Base-by-base conservation (phyloP, 2,888 invertebrate species). In the Hylaea fasciaria region DNA sequence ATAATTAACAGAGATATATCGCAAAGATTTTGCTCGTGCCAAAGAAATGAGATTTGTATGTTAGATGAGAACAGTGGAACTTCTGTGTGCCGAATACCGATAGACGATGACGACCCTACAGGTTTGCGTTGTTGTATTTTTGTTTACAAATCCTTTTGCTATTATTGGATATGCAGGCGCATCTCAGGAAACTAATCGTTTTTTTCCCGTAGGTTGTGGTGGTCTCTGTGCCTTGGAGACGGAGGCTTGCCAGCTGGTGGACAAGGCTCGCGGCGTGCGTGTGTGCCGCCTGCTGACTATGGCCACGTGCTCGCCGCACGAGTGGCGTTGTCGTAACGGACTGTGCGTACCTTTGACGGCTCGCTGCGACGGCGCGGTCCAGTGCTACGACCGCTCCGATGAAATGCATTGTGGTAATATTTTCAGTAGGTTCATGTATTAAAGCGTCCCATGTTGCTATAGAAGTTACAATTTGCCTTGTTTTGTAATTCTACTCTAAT, bases 361-460 rank as follows among this genome's bases (percentile, higher is more conserved):
- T 59, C 93, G 94, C 35, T 96, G 96, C 82, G 95, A 96, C 78
- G 96, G 96, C 12, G 89, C 93, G 56, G 93, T 95, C 74, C 94
- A 96, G 78, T 96, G 96, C 83, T 95, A 94, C 71, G 95, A 96
- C 80, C 93, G 94, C 78, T 94, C 95, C 14, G 96, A 96, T 82
- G 96, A 96, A 89, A 91, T 93, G 76, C 92, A 95, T 78, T 96
- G 96, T 80, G 94, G 96, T 96, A 89, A 91, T 91, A 45, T 10
- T 35, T 48, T 57, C 10, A 49, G 17, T 56, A 22, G 22, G 22
- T n/a, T n/a, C 22, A 22, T 22, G 2, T 22, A 5, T 22, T 22
- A 22, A 22, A 22, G 22, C 22, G 2, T 22, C 22, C 22, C 22
- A 22, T 22, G 2, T 22, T 22, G 3, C 22, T 22, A 22, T 22